phyloP scores from a whole-genome alignment of 2,113 vertebrate genomes.

The Quiscalus mexicanus region DNA sequence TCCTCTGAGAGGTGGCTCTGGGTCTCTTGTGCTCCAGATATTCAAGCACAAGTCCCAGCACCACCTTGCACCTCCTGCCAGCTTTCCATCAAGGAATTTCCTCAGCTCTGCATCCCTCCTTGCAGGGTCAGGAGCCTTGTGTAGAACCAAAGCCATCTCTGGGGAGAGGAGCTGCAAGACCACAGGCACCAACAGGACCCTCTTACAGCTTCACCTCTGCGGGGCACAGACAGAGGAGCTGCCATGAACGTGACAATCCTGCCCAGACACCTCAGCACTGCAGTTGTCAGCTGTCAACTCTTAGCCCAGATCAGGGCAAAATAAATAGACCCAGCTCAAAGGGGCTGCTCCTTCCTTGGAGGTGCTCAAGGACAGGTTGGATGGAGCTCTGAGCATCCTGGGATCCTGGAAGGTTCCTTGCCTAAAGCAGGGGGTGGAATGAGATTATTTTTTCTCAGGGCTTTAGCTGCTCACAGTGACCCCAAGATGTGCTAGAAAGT shows the following conservation, averaged over 20 bases:
- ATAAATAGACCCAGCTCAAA: background rate
- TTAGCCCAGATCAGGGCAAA: background rate
- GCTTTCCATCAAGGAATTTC: background rate
- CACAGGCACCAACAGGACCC: background rate
- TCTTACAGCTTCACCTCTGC: background rate
- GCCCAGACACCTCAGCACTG: background rate
- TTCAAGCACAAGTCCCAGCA: background rate
- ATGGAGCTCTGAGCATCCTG: background rate
- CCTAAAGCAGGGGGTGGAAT: background rate
- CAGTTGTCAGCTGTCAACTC: background rate
- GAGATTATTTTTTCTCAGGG: background rate
- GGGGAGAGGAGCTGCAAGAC: background rate
- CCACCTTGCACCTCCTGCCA: fast-evolving
- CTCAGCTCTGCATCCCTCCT: background rate
- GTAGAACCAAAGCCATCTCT: background rate
- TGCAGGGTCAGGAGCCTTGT: fast-evolving
- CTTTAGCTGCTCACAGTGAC: too few species aligned
- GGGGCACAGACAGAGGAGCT: background rate
- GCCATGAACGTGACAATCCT: fast-evolving
- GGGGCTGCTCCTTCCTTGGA: background rate
- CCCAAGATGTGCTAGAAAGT: too few species aligned
- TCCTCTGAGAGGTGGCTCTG: background rate
- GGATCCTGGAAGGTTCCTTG: background rate
- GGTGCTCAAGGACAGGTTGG: background rate
- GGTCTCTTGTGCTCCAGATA: fast-evolving